These are phyloP conservation scores for Labeo rohita DNA, from an alignment of 2,113 vertebrate genomes.

Conservation along the genomic window DNA sequence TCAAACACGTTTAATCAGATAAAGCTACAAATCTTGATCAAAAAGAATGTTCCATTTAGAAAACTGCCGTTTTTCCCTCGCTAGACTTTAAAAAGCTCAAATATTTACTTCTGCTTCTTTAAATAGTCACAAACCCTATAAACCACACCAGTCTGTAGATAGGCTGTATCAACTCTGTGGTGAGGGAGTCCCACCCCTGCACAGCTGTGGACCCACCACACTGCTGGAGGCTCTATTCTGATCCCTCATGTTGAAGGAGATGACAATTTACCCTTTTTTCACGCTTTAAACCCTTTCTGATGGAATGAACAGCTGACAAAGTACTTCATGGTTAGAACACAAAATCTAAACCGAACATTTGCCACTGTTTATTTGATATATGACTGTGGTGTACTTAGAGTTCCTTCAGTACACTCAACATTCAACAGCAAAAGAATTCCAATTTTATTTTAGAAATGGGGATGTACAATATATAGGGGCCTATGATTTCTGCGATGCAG, in stretches of 20 bases:
- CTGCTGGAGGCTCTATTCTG: not conserved
- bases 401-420: not conserved
- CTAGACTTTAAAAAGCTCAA: constrained; percentile 24
- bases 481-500: too few species aligned
- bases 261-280: not conserved
- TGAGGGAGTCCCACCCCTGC: constrained; percentile 1
- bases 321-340: not conserved
- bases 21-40: not conserved
- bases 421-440: too few species aligned
- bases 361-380: not conserved
- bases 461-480: not conserved
- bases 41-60: not conserved
- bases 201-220: constrained; percentile 30
- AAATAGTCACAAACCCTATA: constrained; percentile 32
- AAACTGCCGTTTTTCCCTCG: not conserved
- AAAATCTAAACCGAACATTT: not conserved
- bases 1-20: not conserved
- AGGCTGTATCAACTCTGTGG: not conserved
- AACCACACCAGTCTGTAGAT: not conserved
- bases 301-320: constrained; percentile 24
- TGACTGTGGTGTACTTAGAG: not conserved
- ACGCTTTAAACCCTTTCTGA: not conserved
- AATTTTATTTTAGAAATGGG: not conserved
- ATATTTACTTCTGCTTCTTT: constrained; percentile 39
- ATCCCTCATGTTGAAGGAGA: not conserved